phyloP scores from a whole-genome alignment of 2,797 vertebrate genomes.

The Bradypus variegatus region DNA sequence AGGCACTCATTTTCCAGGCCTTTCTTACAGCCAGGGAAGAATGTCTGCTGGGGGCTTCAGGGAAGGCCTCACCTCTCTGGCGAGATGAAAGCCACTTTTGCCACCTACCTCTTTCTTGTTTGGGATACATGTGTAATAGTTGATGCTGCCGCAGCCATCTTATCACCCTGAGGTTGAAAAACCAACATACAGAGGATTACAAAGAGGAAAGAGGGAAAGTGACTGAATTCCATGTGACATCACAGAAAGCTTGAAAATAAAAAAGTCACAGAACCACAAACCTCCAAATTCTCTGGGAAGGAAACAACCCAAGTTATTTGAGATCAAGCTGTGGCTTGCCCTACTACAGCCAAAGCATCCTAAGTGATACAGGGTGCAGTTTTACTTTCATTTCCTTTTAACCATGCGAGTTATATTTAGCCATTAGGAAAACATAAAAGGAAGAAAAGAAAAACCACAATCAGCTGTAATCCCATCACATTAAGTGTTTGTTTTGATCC shows the following conservation, averaged over 20 bases:
- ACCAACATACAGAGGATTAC: too few relatives aligned
- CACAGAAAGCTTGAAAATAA: accelerated
- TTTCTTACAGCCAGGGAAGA: background rate
- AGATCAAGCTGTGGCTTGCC: background rate
- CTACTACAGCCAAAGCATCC: background rate
- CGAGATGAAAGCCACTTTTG: background rate
- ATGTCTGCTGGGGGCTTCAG: background rate
- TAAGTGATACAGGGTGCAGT: background rate
- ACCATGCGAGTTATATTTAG: background rate
- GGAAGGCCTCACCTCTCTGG: too few relatives aligned
- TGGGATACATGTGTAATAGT: background rate
- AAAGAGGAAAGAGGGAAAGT: background rate
- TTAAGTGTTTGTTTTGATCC: background rate
- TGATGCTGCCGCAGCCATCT: background rate
- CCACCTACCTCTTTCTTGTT: background rate
- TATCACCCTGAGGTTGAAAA: too few relatives aligned
- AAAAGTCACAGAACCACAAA: background rate
- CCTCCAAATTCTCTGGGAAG: background rate
- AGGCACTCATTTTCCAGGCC: background rate
- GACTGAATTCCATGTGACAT: background rate
- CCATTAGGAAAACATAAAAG: background rate
- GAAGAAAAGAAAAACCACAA: background rate
- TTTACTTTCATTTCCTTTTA: background rate
- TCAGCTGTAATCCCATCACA: background rate
- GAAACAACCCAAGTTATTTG: background rate